Conservation (phyloP, 2,113 vertebrate species). For the Neolamprologus brichardi region DNA sequence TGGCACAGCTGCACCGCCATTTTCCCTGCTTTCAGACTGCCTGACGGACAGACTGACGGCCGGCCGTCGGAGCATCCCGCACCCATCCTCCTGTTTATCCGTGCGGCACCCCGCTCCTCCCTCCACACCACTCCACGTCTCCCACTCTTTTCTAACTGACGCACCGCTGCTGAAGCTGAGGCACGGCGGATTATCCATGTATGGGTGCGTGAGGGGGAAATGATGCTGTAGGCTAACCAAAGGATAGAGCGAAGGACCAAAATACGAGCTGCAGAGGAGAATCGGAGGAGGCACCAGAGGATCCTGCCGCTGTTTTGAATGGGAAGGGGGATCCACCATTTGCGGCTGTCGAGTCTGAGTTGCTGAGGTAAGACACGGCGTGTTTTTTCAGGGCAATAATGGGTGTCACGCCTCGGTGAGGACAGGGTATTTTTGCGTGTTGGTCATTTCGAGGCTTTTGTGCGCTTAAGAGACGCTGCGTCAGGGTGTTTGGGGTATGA, state of each 20-base stretch:
- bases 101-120: not conserved
- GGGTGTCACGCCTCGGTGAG: not conserved
- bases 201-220: constrained; percentile 44
- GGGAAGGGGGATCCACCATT: constrained; percentile 17
- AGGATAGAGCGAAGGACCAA: not conserved
- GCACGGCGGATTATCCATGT: constrained; percentile 49
- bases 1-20: constrained; percentile 60
- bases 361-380: constrained; percentile 44
- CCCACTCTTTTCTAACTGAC: constrained; percentile 29
- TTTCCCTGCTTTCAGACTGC: constrained; percentile 40
- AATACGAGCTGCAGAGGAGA: not conserved
- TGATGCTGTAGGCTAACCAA: constrained; percentile 54
- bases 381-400: not conserved
- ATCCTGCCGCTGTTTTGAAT: constrained; percentile 26
- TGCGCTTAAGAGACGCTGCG: constrained; percentile 21
- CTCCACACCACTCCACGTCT: not conserved
- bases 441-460: not conserved
- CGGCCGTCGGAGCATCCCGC: constrained; percentile 12
- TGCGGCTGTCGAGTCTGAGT: constrained; percentile 24
- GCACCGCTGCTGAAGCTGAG: constrained; percentile 49
- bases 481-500: not conserved
- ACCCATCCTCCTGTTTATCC: constrained; percentile 20
- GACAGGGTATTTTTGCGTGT: not conserved
- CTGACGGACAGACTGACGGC: not conserved
- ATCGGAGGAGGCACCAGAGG: not conserved